Conservation (phyloP, 2,888 invertebrate species). For the Salpingus planirostris region DNA sequence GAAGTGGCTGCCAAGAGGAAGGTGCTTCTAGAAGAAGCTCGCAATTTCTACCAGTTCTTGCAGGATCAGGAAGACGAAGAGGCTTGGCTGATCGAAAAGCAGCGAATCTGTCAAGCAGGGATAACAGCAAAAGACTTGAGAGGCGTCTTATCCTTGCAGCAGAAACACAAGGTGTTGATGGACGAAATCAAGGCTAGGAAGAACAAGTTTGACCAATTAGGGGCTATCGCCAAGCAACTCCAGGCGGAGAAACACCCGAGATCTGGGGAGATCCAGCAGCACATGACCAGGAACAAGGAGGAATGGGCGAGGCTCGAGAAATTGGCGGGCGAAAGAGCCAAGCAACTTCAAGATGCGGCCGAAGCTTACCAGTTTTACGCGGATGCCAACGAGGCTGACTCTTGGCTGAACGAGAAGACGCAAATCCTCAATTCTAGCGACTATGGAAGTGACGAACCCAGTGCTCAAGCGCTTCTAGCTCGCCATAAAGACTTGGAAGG, state of each 20-base stretch:
- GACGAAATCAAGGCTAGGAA: conserved; percentile 81
- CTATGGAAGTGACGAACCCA: conserved; percentile 84
- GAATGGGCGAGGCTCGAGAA: conserved; percentile 88
- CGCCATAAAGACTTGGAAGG: conserved; percentile 81
- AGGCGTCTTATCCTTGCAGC: conserved; percentile 79
- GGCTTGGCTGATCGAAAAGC: conserved; percentile 92
- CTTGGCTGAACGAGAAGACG: conserved; percentile 94
- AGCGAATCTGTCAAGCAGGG: conserved; percentile 85
- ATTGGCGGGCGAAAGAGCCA: conserved; percentile 62
- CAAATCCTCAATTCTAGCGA: conserved; percentile 83
- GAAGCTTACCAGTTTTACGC: conserved; percentile 96
- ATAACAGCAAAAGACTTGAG: conserved; percentile 88
- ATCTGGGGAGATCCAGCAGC: conserved; percentile 68
- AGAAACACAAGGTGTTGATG: conserved; percentile 82
- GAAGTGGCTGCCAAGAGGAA: conserved; percentile 69
- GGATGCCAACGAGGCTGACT: conserved; percentile 96
- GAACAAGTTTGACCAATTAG: conserved; percentile 64
- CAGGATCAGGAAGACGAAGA: conserved; percentile 98
- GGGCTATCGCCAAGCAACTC: conserved; percentile 48
- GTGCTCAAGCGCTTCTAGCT: conserved; percentile 78
- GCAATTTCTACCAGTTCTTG: conserved; percentile 89
- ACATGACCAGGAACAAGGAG: conserved; percentile 67
- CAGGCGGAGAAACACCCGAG: conserved; percentile 77
- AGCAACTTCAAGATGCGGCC: conserved; percentile 75
- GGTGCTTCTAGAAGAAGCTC: conserved; percentile 79